Conservation (phyloP, 1,140 invertebrate genomes). For the Rhopalosiphum padi region DNA sequence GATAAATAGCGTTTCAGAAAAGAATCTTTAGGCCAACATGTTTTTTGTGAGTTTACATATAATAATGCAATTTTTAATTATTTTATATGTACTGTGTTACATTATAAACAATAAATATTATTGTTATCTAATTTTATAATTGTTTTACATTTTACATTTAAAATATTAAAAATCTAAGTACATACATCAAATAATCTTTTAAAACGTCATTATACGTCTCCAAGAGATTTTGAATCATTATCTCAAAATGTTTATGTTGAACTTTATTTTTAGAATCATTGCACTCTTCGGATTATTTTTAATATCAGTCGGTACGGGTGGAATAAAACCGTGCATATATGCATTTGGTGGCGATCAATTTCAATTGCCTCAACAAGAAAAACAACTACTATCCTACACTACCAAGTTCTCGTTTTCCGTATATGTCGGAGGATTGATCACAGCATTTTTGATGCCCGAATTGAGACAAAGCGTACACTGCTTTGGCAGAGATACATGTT, state of each 20-base stretch:
- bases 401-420: slow-evolving; percentile 94
- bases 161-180: not conserved
- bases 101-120: no score
- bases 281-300: slow-evolving; percentile 81
- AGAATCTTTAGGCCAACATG: no score
- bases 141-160: no score
- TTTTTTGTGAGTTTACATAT: no score
- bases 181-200: no score
- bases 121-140: no score
- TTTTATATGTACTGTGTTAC: no score
- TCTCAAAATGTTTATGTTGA: not conserved
- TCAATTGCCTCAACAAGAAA: slow-evolving; percentile 77
- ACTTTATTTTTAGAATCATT: slow-evolving; percentile 64
- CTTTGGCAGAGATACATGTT: slow-evolving; percentile 83
- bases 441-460: slow-evolving; percentile 88
- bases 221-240: not conserved
- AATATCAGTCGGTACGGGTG: slow-evolving; percentile 90
- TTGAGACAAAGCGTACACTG: slow-evolving; percentile 83
- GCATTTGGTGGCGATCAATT: slow-evolving; percentile 98
- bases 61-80: no score
- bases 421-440: slow-evolving; percentile 89
- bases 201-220: no score
- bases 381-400: slow-evolving; percentile 84
- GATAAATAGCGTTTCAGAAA: no score
- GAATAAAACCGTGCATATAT: slow-evolving; percentile 97